Evolutionary conservation across 2,888 invertebrate species (phyloP), one percentile per base, ranked within the genome.

Genomic region (Anoncus sp.): DNA sequence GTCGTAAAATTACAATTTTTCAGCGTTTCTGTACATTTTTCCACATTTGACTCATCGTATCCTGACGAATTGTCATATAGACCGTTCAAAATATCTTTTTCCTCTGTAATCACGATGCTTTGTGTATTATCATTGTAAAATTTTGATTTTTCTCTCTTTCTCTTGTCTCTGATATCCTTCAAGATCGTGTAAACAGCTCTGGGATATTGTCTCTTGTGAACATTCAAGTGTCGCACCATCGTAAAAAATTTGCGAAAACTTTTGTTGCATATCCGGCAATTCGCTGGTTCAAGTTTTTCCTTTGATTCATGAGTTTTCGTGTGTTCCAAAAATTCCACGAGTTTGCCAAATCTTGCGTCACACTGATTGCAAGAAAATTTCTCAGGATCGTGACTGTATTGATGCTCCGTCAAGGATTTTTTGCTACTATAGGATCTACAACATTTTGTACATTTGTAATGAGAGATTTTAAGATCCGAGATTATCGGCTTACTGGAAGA

Each of bases 211-310:
- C 83, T 85, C 63, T 89, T 89, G 53, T 89, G 89, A 47, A 85
- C 76, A 70, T 89, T 86, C 60, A 89, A 81, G 45, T 89, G 89
- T 60, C 88, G 83, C 2, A 89, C 85, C 89, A 89, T 88, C 3
- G 88, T 88, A 12, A 86, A 83, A 0, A 79, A 80, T 80, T 88
- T 89, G 9, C 85, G 81, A 66, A 89, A 89, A 71, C 70, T 86
- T 69, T 88, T 89, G 7, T 87, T 81, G 38, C 89, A 89, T 66
- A 89, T 88, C 55, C 81, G 84, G 62, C 89, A 89, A 22, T 47
- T 70, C 14, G 86, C 84, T 7, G 85, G 81, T 14, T 83, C 77
- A 3, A 75, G 62, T 74, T 85, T 87, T 2, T 81, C 81, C 22
- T 84, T 84, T 4, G 70, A 65, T 24, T 78, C 76, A 12, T 87